phyloP scores from a whole-genome alignment of 2,888 invertebrate species.

The Notocelia uddmanniana region DNA sequence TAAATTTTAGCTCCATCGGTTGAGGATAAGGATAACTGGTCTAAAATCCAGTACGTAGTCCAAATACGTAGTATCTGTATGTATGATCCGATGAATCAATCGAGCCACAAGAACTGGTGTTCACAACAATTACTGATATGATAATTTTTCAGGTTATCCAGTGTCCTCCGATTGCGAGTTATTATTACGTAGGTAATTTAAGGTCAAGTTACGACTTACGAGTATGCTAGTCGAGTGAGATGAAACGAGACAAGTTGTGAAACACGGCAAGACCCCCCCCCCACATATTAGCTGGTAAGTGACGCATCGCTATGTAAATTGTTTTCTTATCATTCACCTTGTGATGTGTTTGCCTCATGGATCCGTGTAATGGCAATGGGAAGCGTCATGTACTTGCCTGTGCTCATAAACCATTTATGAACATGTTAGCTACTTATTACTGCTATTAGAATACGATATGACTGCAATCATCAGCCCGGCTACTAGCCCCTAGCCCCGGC shows the following conservation, averaged over 20 bases:
- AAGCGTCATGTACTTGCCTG: background rate
- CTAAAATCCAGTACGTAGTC: too few relatives aligned
- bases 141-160: background rate
- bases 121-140: background rate
- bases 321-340: slow-evolving; percentile 44
- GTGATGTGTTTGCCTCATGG: slow-evolving; percentile 28
- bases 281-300: background rate
- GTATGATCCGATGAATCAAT: background rate
- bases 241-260: background rate
- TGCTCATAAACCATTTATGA: slow-evolving; percentile 16
- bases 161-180: background rate
- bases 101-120: background rate
- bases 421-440: background rate
- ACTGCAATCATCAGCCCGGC: slow-evolving; percentile 1
- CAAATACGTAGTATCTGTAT: too few relatives aligned
- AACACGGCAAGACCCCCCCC: background rate
- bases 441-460: background rate
- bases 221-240: too few relatives aligned
- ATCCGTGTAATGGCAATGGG: slow-evolving; percentile 17
- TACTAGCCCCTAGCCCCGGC: too few relatives aligned
- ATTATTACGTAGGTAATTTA: background rate
- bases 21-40: too few relatives aligned
- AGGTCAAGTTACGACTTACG: background rate
- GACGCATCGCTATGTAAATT: slow-evolving; percentile 43
- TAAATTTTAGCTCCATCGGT: too few relatives aligned